A percentile compares a stretch with the other conserved stretches of the same genome.
Evolutionary conservation across 1,140 invertebrate species (phyloP).

Genomic region (Goniozus legneri): DNA sequence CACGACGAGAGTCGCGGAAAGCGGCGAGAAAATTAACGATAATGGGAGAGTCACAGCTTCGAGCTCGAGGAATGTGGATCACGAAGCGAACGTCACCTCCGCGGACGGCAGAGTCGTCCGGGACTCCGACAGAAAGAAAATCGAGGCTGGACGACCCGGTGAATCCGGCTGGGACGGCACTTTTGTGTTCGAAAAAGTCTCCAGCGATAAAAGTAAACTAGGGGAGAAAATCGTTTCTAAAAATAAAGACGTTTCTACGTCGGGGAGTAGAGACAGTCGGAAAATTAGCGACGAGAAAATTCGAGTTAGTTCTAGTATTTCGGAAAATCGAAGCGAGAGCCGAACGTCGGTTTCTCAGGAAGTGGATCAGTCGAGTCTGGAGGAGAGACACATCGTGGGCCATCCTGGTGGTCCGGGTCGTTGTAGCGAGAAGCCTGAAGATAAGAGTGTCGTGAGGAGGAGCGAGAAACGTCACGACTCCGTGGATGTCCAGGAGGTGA

Average conservation of each 20-base stretch:
- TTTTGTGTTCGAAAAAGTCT: constrained; percentile 48
- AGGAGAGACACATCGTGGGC: too few species aligned
- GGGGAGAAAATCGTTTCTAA: too few species aligned
- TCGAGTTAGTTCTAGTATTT: too few species aligned
- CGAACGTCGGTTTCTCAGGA: too few species aligned
- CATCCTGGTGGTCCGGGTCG: too few species aligned
- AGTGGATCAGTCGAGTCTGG: background rate
- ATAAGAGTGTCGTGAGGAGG: constrained; percentile 22
- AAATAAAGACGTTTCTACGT: too few species aligned
- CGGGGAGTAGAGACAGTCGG: background rate
- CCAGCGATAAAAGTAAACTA: background rate
- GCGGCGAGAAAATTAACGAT: constrained; percentile 27
- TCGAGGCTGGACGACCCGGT: too few species aligned
- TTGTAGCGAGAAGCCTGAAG: too few species aligned
- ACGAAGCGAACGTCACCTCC: constrained; percentile 22
- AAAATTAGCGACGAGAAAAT: constrained; percentile 5
- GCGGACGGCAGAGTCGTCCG: constrained; percentile 1
- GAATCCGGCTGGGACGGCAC: constrained; percentile 56
- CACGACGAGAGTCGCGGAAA: constrained; percentile 25
- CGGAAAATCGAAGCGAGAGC: too few species aligned
- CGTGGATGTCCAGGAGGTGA: constrained; percentile 26
- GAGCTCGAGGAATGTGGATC: constrained; percentile 29
- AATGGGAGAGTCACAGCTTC: constrained; percentile 30
- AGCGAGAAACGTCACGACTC: constrained; percentile 19
- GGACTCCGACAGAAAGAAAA: constrained; percentile 20